Base-by-base conservation (phyloP, 2,113 vertebrate species). In the Bothrops jararaca region DNA sequence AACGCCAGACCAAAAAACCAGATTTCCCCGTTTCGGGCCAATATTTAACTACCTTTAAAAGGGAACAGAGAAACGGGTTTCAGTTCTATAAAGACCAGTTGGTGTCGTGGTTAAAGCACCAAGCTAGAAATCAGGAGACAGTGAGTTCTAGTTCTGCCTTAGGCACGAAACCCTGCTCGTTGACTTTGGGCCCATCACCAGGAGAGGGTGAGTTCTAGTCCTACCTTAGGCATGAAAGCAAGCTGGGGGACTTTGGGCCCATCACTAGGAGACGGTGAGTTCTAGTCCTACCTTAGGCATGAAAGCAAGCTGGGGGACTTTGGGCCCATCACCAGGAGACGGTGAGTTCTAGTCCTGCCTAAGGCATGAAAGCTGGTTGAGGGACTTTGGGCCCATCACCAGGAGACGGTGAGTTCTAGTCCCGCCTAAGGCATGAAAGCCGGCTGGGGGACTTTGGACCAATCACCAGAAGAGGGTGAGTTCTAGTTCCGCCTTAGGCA, bases 21-120 rank as follows among this genome's bases (percentile, higher is more conserved):
- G 99, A 99, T 89, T 99, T 99, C 0, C 99, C 99, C 0, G 98
- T 99, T 92, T 98, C 99, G 0, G 99, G 99, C 99, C 99, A 99
- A 95, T 99, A 99, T 93, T 99, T 99, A 42, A 98, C 99, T 0
- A 99, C 98, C 99, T 99, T 91, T 2, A 58, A 0, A 20, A 92
- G 5, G 5, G 39, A 5, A 22, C 3, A 91, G 88, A 57, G 22
- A 29, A 85, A 64, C 20, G 0, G 26, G 26, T 60, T 69, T 7
- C 86, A 39, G 18, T 6, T 64, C 18, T 0, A 90, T 3, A 80
- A 10, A 10, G 4, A 13, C 4, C n/a, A 29, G 5, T 69, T n/a
- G 29, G 29, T 13, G 11, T 29, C 12, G 26, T 12, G 1, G 11
- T 64, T 64, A 64, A 64, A 4, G 60, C 13, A n/a, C 12, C 12